Base-by-base conservation (phyloP, 2,888 invertebrate species). In the Dioctria linearis region DNA sequence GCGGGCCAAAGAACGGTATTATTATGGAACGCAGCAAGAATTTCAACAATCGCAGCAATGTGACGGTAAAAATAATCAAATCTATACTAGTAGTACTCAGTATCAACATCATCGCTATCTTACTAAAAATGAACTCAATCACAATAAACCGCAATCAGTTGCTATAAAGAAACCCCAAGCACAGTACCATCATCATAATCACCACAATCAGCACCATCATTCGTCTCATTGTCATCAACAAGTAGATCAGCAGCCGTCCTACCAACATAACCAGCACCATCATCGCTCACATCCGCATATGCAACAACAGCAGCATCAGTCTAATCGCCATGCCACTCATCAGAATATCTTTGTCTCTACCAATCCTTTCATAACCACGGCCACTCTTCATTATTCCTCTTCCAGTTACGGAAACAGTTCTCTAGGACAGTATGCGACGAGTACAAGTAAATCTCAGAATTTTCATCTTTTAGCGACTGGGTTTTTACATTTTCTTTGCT, bases 291-390 rank as follows among this genome's bases (percentile, higher is more conserved):
- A 82, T 66, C 84, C 69, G 37, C 84, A 84, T 82, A 84, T 85
- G 73, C 85, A 86, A 82, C 86, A 85, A 42, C 85, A 84, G 71
- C 84, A 84, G 79, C 85, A 87, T 43, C 88, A 89, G 84, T 83
- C 83, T 49, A 57, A 37, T 79, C 66, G 79, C 51, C 63, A 79
- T 76, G 88, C 87, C 84, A 87, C 87, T 75, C 89, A 89, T 82
- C 89, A 89, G 84, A 89, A 89, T 85, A 89, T 88, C 83, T 87
- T 88, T 84, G 88, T 88, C 75, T 87, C 89, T n/a, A 88, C 89
- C 82, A 89, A 89, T 86, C 89, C 89, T 79, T 89, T 89, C 82
- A 87, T 89, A 84, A 88, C 88, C 82, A 88, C 88, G 43, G 88
- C 88, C 80, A 86, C 84, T 76, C 85, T 87, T 80, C 86, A 88